Base-by-base conservation (phyloP, 2,888 invertebrate species). In the Parascotia fuliginaria region DNA sequence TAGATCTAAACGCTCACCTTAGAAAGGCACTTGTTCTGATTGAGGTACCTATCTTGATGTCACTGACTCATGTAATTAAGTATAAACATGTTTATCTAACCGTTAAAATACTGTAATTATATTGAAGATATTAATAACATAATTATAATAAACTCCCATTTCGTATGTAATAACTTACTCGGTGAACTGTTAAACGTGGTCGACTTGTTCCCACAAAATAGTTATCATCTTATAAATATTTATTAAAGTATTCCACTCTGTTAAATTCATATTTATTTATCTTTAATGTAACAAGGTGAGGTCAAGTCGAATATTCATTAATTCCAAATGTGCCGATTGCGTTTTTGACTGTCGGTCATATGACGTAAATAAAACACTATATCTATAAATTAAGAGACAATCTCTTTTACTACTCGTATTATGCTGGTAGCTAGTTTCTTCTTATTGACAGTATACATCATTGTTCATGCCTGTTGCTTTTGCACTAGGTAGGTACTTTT, bases 1-100 rank as follows among this genome's bases (percentile, higher is more conserved):
- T 37, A 60, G 56, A 58, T 56, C 28, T 39, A 29, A 39, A 42
- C 32, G 48, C 49, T 59, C 48, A 62, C 11, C 37, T 46, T 51
- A 34, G 47, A 32, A 22, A 48, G 45, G 38, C 37, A 31, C 49
- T 33, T 42, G 40, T 37, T 50, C 28, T 53, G 42, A 53, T 19
- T 13, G 34, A 42, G 37, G 50, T 31, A 13, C 44, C 55, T 42
- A 38, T 14, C 36, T 37, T 9, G 15, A 32, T 31, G 27, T 42
- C 46, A 43, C 11, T 46, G 29, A 38, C 29, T 52, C 32, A 3
- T 32, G 27, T 52, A 61, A 65, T 61, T 61, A 49, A 46, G 42
- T 32, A 49, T 40, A 45, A 52, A 64, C 31, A 45, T 41, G 45
- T 42, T 44, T 14, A 31, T n/a, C n/a, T n/a, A n/a, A n/a, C n/a